Conservation (phyloP, 2,888 invertebrate genomes). For the Melanotus villosus region DNA sequence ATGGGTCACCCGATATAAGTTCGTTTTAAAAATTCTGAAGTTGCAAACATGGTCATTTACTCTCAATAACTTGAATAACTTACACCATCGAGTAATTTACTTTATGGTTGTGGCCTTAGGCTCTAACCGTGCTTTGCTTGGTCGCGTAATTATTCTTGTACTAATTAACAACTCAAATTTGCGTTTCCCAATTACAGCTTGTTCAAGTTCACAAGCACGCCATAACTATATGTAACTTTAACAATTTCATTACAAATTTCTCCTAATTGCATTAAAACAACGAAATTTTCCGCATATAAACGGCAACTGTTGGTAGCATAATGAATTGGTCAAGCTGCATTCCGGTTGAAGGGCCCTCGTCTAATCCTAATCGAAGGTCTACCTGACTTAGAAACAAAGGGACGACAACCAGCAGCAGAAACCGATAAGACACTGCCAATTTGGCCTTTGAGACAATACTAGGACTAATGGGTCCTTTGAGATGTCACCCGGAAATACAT, state of each 20-base stretch:
- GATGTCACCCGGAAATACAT: slow-evolving; percentile 27
- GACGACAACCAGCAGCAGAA: not conserved
- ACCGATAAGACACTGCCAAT: slow-evolving; percentile 25
- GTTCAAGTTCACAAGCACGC: slow-evolving; percentile 9
- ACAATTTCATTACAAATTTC: slow-evolving; percentile 4
- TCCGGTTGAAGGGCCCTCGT: not conserved
- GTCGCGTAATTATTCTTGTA: slow-evolving; percentile 15
- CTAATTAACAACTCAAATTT: slow-evolving; percentile 30
- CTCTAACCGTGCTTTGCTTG: slow-evolving; percentile 13
- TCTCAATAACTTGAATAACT: not conserved
- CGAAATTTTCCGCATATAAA: slow-evolving; percentile 11
- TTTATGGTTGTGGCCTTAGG: slow-evolving; percentile 1
- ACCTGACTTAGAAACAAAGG: slow-evolving; percentile 16
- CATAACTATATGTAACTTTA: not conserved
- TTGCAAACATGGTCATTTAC: slow-evolving; percentile 2
- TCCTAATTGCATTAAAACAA: slow-evolving; percentile 7
- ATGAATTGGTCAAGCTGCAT: slow-evolving; percentile 24
- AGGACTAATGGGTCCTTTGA: slow-evolving; percentile 21
- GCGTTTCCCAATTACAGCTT: slow-evolving; percentile 19
- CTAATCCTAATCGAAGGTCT: slow-evolving; percentile 6
- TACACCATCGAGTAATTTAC: too few species aligned
- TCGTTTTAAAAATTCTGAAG: too few species aligned
- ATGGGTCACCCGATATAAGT: too few species aligned
- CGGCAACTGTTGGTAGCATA: not conserved
- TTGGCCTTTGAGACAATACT: slow-evolving; percentile 18